Evolutionary conservation across 1,140 invertebrate genomes (phyloP).

Genomic region (Plectrocnemia conspersa): DNA sequence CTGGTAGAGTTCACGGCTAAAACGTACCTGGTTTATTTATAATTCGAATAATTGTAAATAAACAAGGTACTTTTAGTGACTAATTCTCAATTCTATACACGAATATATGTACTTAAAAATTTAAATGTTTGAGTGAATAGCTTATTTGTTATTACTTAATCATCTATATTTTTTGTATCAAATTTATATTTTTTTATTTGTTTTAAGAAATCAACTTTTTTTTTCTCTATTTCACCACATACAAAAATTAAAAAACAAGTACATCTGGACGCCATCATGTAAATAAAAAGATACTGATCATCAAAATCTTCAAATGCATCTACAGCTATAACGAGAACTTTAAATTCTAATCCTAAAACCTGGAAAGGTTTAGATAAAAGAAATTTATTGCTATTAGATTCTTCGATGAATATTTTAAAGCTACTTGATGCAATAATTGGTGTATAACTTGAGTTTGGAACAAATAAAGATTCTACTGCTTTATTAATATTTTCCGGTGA

Average conservation of each 20-base stretch:
- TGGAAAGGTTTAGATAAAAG: constrained; percentile 39
- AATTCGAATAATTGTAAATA: no score
- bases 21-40: no score
- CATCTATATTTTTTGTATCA: no score
- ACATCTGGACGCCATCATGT: constrained; percentile 40
- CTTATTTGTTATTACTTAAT: no score
- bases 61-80: no score
- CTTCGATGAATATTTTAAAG: constrained; percentile 37
- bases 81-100: no score
- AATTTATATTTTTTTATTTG: constrained; percentile 33
- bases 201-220: constrained; percentile 27
- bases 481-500: constrained; percentile 36
- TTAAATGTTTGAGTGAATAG: no score
- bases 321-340: constrained; percentile 39
- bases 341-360: constrained; percentile 42
- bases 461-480: constrained; percentile 37
- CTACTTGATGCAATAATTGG: constrained; percentile 36
- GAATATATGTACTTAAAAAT: no score
- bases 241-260: constrained; percentile 39
- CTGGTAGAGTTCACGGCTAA: no score
- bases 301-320: constrained; percentile 40
- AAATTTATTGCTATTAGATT: constrained; percentile 36
- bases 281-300: constrained; percentile 36
- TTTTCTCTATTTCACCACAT: constrained; percentile 29
- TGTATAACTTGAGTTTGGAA: constrained; percentile 38